Conservation (phyloP, 2,113 vertebrate genomes). For the Phaetusa simplex region DNA sequence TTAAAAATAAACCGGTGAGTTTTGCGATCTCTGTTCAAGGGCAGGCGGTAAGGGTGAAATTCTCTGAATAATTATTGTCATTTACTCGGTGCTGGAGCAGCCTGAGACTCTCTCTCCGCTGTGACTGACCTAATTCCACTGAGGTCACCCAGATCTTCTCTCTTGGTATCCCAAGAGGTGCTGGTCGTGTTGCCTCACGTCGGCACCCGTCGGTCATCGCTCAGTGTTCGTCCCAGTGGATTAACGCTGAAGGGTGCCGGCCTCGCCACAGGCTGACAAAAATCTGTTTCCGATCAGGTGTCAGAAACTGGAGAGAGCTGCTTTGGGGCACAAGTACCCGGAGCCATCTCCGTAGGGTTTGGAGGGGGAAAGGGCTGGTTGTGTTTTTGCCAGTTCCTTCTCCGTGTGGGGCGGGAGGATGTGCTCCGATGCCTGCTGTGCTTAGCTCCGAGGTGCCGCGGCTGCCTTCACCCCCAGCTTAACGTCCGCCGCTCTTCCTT, state of each 20-base stretch:
- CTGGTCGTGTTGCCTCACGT: fast-evolving
- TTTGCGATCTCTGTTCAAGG: neutral
- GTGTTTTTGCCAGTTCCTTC: neutral
- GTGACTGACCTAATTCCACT: neutral
- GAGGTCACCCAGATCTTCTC: neutral
- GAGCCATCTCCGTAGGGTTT: neutral
- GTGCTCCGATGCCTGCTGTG: neutral
- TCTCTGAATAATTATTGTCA: neutral
- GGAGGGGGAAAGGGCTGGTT: neutral
- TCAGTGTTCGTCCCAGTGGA: too few species aligned
- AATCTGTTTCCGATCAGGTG: neutral
- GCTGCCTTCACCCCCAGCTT: neutral
- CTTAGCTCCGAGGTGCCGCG: fast-evolving
- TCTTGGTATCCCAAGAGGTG: neutral
- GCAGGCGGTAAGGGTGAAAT: neutral
- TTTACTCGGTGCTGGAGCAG: neutral
- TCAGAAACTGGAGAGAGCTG: neutral
- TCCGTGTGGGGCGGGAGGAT: neutral
- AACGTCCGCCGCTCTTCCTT: neutral
- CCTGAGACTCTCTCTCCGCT: neutral
- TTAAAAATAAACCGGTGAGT: neutral
- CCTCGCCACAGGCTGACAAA: neutral
- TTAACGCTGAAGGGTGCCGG: fast-evolving
- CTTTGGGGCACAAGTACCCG: neutral
- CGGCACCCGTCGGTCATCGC: fast-evolving